Evolutionary conservation across 2,113 vertebrate species (phyloP).

Genomic region (Herpetotheres cachinnans): DNA sequence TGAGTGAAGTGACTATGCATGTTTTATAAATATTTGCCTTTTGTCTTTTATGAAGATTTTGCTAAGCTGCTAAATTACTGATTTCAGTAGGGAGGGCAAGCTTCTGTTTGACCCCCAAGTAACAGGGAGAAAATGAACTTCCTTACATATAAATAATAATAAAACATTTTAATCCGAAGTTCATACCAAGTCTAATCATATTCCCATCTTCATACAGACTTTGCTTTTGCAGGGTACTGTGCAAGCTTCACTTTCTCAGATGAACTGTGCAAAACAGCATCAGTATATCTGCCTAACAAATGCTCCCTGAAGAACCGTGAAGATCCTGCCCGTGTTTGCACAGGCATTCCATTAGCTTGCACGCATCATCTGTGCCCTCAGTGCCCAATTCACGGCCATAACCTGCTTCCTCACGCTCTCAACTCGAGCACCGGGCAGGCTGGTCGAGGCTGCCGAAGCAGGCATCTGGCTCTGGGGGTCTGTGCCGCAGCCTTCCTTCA

Average conservation of each 20-base stretch:
- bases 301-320: not conserved
- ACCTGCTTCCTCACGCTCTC: not conserved
- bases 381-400: not conserved
- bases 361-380: not conserved
- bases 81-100: not conserved
- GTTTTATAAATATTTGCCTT: conserved; percentile 2
- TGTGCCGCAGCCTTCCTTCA: not conserved
- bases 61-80: not conserved
- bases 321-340: not conserved
- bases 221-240: not conserved
- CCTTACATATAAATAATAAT: not conserved
- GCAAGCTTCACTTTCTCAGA: not conserved
- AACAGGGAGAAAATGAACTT: not conserved
- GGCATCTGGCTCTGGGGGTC: fast-evolving
- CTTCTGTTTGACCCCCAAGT: not conserved
- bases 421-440: fast-evolving
- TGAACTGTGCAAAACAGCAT: not conserved
- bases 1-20: not conserved
- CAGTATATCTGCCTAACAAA: not conserved
- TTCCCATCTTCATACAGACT: not conserved
- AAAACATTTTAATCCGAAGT: not conserved
- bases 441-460: not conserved
- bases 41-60: not conserved
- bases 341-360: fast-evolving
- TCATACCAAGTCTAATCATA: not conserved